These are phyloP conservation scores for Rhinichthys osculus DNA, from an alignment of 2,797 vertebrate species.

Conservation along the genomic window DNA sequence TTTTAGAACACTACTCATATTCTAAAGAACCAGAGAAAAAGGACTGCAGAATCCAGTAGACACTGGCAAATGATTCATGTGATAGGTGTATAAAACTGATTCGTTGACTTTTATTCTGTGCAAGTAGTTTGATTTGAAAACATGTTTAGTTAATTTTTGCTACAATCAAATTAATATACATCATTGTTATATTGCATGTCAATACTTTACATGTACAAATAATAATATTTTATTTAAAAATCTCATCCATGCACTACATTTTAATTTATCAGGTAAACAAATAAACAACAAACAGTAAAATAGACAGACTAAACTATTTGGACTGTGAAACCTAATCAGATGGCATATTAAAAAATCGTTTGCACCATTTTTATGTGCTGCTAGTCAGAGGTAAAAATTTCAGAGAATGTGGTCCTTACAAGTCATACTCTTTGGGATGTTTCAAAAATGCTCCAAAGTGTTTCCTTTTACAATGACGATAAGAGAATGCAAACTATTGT, in stretches of 20 bases:
- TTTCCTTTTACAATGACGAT: not conserved
- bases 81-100: not conserved
- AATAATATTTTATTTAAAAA: not conserved
- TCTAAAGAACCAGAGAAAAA: not conserved
- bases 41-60: conserved; percentile 20
- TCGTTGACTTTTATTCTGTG: not conserved
- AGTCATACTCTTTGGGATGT: not conserved
- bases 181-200: not conserved
- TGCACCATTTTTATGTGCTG: not conserved
- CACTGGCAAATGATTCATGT: not conserved
- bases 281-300: not conserved
- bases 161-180: not conserved
- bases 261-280: not conserved
- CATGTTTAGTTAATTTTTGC: not conserved
- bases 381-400: not conserved
- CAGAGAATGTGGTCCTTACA: not conserved
- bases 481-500: not conserved
- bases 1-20: not conserved
- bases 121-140: not conserved
- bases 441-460: not conserved
- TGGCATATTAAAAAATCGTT: not conserved
- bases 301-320: not conserved
- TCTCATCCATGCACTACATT: not conserved
- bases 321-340: not conserved
- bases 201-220: not conserved